Evolutionary conservation across 2,888 invertebrate genomes (phyloP), one percentile per base, ranked within the genome.

Genomic region (Seladonia tumulorum): DNA sequence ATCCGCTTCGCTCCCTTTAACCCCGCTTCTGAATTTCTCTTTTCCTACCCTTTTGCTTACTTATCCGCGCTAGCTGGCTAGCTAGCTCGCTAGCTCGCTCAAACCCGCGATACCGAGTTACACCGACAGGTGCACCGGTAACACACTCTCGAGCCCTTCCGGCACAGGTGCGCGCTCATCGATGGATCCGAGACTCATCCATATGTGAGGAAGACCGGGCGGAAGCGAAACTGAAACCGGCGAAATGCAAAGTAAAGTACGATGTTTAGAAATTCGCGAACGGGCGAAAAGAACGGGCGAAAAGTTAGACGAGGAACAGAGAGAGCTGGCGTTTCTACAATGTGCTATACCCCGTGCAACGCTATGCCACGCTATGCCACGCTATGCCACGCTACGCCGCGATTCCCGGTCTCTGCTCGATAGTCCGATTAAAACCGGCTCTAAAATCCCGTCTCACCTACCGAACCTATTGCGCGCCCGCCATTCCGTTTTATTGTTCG

Each of bases 401-500:
- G 87, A 88, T 90, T 89, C 78, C 81, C 83, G 57, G 86, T 82
- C 82, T 81, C 83, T 76, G 47, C 89, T 88, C 91, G 89, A 92
- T 92, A 90, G 91, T 90, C 90, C 93, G 93, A 93, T 93, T 94
- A 94, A 94, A 94, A 93, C 91, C 86, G 91, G 89, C 92, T 93
- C 93, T 92, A 92, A 92, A 94, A 93, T 92, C 90, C 89, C 90
- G 88, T 90, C 85, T 86, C 87, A 81, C 82, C 86, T 79, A 81
- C 70, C 81, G 76, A 90, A 89, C 82, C 86, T 88, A 87, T 79
- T 57, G 87, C 89, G 90, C 91, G 85, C 87, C 88, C 86, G 90
- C 93, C 92, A 93, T 94, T 94, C 88, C 92, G 92, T 93, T 94
- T 94, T 94, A 94, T 93, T 92, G 94, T 93, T 90, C 90, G 88